Base-by-base conservation (phyloP, 2,113 vertebrate species). In the Zosterops hypoxanthus region DNA sequence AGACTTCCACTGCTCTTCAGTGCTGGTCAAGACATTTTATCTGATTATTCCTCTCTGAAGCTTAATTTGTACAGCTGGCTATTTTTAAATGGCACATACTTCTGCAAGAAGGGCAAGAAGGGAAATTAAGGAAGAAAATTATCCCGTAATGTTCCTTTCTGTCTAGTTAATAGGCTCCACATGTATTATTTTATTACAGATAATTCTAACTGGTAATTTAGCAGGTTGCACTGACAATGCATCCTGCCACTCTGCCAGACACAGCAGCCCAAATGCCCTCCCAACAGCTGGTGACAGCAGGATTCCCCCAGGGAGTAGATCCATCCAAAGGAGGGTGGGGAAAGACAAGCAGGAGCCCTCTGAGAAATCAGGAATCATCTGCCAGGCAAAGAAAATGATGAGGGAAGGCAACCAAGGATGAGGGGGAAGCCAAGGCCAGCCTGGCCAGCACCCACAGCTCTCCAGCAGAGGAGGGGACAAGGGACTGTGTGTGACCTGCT, bases 261-360 rank as follows among this genome's bases (percentile, higher is more conserved):
- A 36, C 12, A 77, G 68, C 34, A 52, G 59, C 39, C 36, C 47
- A 65, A 76, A 76, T 33, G 6, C 33, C 52, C 44, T 47, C 25
- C 56, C 64, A 72, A 34, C 17, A 71, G 61, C 52, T 76, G 65
- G 52, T 63, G 16, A 33, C 2, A 1, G n/a, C 49, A 92, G 29
- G 11, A 4, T n/a, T 36, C 36, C 41, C 82, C n/a, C 53, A 69
- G 50, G 25, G 31, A 65, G 8, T 17, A 68, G 33, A 79, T 68
- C 19, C 34, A 57, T n/a, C 26, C 0, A 0, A 71, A 1, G 2
- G 29, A 81, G 23, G 4, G 11, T 55, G 29, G 19, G 14, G 3
- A 79, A 82, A 71, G 28, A 52, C 14, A 83, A 39, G 13, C 34
- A 77, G 63, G 41, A 69, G 18, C 5, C 44, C 4, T 59, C 21